Percentiles rank a stretch among this genome's conserved stretches.
These are phyloP conservation scores for Drosophila baimaii DNA, from an alignment of 1,140 invertebrate genomes.

Conservation along the genomic window DNA sequence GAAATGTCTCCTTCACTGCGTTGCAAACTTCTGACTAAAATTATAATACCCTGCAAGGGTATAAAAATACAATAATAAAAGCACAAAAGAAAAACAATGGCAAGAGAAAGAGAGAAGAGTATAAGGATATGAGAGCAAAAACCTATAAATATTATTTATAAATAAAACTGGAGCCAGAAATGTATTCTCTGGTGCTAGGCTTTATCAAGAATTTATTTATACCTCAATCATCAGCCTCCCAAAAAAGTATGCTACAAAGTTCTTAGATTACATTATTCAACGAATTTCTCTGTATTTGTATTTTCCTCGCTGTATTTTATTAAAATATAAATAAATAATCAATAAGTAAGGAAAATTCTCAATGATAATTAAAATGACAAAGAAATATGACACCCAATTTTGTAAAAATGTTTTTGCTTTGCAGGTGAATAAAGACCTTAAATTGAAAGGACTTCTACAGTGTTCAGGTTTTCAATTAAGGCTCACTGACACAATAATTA, in stretches of 20 bases:
- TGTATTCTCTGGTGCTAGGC: background rate
- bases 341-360: background rate
- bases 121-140: background rate
- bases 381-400: background rate
- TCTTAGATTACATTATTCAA: background rate
- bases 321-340: too few relatives aligned
- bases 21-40: too few relatives aligned
- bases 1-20: too few relatives aligned
- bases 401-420: background rate
- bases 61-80: too few relatives aligned
- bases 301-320: too few relatives aligned
- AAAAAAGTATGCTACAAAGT: background rate
- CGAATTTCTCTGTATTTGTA: too few relatives aligned
- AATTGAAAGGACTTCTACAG: background rate
- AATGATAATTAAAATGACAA: background rate
- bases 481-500: conserved; percentile 17
- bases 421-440: background rate
- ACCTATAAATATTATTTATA: background rate
- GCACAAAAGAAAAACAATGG: too few relatives aligned
- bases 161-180: background rate
- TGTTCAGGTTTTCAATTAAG: conserved; percentile 30
- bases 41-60: too few relatives aligned
- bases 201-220: background rate
- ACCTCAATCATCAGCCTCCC: background rate
- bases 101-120: background rate